phyloP scores from a whole-genome alignment of 2,113 vertebrate species.

The Leptosomus discolor region DNA sequence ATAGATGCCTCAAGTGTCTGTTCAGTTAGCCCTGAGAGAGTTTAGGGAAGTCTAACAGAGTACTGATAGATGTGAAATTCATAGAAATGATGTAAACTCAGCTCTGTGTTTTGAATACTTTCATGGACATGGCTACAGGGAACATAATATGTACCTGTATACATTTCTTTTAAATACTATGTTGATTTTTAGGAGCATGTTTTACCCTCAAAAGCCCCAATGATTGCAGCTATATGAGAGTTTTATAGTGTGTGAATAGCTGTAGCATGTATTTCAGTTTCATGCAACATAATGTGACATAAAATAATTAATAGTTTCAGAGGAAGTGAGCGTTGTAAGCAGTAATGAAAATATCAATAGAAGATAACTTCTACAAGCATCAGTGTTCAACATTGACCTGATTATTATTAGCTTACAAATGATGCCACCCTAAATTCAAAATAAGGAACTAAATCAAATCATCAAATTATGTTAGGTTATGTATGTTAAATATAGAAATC shows the following conservation, averaged over 20 bases:
- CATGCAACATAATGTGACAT: background rate
- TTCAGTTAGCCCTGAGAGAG: background rate
- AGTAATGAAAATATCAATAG: background rate
- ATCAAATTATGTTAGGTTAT: background rate
- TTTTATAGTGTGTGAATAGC: background rate
- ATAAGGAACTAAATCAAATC: background rate
- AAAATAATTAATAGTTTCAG: background rate
- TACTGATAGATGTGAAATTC: no score
- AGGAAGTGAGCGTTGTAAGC: background rate
- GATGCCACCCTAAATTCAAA: background rate
- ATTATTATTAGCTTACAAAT: background rate
- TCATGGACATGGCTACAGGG: background rate
- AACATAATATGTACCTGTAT: background rate
- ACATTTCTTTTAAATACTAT: background rate
- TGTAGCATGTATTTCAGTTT: background rate
- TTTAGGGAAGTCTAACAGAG: background rate
- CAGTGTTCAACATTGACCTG: background rate
- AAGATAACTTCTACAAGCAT: background rate
- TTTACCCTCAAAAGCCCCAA: background rate
- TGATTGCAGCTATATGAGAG: background rate
- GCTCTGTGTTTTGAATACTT: background rate
- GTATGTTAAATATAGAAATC: background rate
- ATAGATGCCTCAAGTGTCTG: background rate
- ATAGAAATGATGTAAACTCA: background rate
- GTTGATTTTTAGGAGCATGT: background rate